Conservation (phyloP, 2,888 invertebrate species). For the Troilus luridus region DNA sequence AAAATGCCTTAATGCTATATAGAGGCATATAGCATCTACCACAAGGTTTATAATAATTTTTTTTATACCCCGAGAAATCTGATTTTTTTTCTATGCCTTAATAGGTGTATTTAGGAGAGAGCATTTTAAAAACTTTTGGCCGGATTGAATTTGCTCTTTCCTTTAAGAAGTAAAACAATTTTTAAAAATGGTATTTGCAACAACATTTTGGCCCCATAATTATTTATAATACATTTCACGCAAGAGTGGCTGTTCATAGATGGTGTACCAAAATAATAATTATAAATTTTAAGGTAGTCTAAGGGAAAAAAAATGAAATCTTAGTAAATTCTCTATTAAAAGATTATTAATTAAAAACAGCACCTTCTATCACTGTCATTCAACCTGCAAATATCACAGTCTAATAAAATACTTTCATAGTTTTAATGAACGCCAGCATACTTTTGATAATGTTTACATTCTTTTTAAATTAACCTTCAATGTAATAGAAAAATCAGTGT, state of each 20-base stretch:
- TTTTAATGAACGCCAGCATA: background rate
- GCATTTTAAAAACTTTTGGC: conserved; percentile 39
- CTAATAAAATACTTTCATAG: conserved; percentile 24
- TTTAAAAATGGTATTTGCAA: background rate
- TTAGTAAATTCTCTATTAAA: background rate
- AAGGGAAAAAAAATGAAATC: background rate
- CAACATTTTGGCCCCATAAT: conserved; percentile 41
- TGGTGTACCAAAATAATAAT: conserved; percentile 18
- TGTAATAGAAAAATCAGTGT: background rate
- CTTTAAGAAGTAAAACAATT: conserved; percentile 12
- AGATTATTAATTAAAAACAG: conserved; percentile 29
- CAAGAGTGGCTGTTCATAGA: background rate
- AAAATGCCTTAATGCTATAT: background rate
- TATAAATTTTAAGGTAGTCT: background rate
- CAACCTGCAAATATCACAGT: conserved; percentile 43
- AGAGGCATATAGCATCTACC: background rate
- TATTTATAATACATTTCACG: background rate
- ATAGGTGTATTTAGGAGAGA: background rate
- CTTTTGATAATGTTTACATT: background rate
- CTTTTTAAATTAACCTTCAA: background rate
- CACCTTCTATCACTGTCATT: conserved; percentile 39
- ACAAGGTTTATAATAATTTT: background rate
- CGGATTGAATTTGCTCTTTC: conserved; percentile 39
- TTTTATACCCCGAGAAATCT: background rate
- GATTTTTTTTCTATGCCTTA: conserved; percentile 4